Conservation (phyloP, 2,888 invertebrate species). For the Oscheius sp. region DNA sequence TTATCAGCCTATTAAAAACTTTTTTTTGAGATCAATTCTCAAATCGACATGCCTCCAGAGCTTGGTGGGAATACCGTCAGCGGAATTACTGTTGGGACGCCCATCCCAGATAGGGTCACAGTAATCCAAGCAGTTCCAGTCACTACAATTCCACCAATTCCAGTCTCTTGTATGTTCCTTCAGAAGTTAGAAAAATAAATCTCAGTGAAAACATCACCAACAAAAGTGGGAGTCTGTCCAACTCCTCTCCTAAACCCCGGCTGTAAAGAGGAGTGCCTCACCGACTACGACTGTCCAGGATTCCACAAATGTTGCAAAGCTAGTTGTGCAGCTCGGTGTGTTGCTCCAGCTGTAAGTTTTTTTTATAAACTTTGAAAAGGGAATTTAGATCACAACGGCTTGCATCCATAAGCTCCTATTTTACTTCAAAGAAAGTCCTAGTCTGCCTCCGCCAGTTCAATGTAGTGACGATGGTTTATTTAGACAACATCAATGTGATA, state of each 20-base stretch:
- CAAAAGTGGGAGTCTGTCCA: conserved; percentile 45
- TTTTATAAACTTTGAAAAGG: neutral
- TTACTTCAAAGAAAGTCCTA: conserved; percentile 36
- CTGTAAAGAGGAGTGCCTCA: conserved; percentile 45
- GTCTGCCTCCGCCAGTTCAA: conserved; percentile 48
- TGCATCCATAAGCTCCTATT: conserved; percentile 60
- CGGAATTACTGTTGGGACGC: too few species aligned
- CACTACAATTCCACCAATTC: neutral
- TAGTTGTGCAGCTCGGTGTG: conserved; percentile 56
- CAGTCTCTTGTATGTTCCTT: neutral
- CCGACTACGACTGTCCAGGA: conserved; percentile 60
- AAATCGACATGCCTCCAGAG: conserved; percentile 1
- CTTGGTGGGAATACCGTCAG: too few species aligned
- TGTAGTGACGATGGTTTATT: conserved; percentile 59
- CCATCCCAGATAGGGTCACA: neutral
- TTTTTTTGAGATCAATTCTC: conserved; percentile 2
- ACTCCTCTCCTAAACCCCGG: conserved; percentile 43
- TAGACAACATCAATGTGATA: conserved; percentile 58
- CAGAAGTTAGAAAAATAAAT: neutral
- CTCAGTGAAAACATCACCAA: conserved; percentile 8
- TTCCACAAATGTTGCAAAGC: conserved; percentile 65
- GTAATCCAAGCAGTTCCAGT: neutral
- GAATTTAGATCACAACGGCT: conserved; percentile 44
- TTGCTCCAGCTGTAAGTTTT: conserved; percentile 33
- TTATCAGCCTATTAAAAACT: neutral